phyloP scores from a whole-genome alignment of 2,113 vertebrate species.

The Ictalurus furcatus region DNA sequence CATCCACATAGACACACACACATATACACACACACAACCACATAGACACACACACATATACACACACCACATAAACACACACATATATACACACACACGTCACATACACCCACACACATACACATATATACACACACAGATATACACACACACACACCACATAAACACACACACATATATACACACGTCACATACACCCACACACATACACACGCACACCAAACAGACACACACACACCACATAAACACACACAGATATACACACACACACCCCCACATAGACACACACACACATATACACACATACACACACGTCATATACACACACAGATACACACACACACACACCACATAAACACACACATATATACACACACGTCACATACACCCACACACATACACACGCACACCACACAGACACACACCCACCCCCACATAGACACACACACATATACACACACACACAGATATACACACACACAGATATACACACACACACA shows the following conservation, averaged over 20 bases:
- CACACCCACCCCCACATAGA: conserved; percentile 4
- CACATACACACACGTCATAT: conserved; percentile 22
- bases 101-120: no score
- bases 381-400: conserved; percentile 11
- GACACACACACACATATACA: background rate
- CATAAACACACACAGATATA: no score
- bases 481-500: conserved; percentile 17
- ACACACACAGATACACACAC: conserved; percentile 17
- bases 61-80: no score
- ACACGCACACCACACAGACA: conserved; percentile 20
- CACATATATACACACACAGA: no score
- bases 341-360: background rate
- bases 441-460: background rate
- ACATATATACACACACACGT: conserved; percentile 12
- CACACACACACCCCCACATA: no score
- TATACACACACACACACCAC: conserved; percentile 3
- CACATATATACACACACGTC: no score
- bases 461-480: conserved; percentile 15
- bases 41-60: no score
- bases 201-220: no score
- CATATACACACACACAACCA: conserved; percentile 11
- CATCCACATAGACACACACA: conserved; percentile 19
- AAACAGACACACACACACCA: background rate
- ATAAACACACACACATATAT: no score
- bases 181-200: no score